Conservation (phyloP, 2,113 vertebrate genomes). For the Tichodroma muraria region DNA sequence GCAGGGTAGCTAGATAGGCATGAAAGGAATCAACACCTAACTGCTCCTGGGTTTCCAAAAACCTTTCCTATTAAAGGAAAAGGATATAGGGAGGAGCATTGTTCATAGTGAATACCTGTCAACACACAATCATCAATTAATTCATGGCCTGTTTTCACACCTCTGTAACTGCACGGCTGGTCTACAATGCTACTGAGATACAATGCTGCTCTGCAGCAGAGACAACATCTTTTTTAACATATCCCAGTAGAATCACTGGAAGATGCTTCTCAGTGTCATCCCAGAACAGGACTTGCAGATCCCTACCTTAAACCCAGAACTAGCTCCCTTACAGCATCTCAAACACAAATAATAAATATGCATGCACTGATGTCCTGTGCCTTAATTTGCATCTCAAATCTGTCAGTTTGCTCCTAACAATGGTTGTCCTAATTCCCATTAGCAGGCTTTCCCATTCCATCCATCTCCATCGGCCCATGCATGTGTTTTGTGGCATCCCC, state of each 20-base stretch:
- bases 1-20: neutral
- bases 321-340: neutral
- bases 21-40: neutral
- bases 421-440: conserved; percentile 14
- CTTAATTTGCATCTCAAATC: conserved; percentile 35
- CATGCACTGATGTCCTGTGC: neutral
- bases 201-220: neutral
- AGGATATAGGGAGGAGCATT: rapidly evolving
- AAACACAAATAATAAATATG: neutral
- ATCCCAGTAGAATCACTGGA: neutral
- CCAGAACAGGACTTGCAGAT: neutral
- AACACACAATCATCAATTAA: neutral
- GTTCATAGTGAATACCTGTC: neutral
- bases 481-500: neutral
- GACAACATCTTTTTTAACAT: neutral
- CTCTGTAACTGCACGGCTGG: neutral
- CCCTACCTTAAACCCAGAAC: neutral
- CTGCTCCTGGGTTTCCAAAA: neutral
- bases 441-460: neutral
- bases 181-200: neutral
- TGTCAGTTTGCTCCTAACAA: conserved; percentile 9
- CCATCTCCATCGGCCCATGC: neutral
- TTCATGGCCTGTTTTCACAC: neutral
- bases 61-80: neutral
- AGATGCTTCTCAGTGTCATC: neutral